Evolutionary conservation across 1,140 invertebrate genomes (phyloP), one percentile per base, ranked within the genome.

Genomic region (Anoplophora glabripennis): DNA sequence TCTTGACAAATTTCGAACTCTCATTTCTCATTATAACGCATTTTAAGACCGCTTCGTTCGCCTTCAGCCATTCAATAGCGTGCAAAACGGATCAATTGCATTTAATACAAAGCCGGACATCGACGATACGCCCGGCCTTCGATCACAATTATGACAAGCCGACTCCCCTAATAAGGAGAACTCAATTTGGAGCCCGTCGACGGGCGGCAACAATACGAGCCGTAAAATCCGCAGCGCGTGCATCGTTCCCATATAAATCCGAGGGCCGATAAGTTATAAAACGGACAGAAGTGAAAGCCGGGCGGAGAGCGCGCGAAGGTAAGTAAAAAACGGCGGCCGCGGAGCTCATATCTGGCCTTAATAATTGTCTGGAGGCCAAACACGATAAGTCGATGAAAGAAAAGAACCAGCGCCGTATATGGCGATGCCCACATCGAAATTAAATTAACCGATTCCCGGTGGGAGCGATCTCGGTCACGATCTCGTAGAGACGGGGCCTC

Each of bases 331-430:
- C 44, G 28, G 12, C 41, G 46, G 54, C 51, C 40, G 46, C 49
- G 34, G 49, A 52, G 53, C 46, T 63, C 61, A 59, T 55, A 63
- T 59, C 40, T 36, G 53, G 34, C 53, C 40, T 46, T 59, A 63
- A 59, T 63, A 63, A 63, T 63, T 63, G 61, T 63, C 61, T 63
- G 61, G 57, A 63, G 61, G 61, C 57, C 61, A 59, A 59, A 59
- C 61, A 59, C 61, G 61, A 56, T 17, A 42, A 14, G 41, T 15
- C 14, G 41, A 42, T 5, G 46, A 45, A 55, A 57, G 47, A 53
- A 62, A 62, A 59, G 61, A 63, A 57, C 56, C 52, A 53, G 40
- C 47, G 41, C 63, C 59, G 42, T 61, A 62, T 52, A 62, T 52
- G 59, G 63, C 34, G 54, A 60, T 41, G 63, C 47, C 56, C 55